phyloP scores from a whole-genome alignment of 1,140 invertebrate genomes.

The Drosophila varians region DNA sequence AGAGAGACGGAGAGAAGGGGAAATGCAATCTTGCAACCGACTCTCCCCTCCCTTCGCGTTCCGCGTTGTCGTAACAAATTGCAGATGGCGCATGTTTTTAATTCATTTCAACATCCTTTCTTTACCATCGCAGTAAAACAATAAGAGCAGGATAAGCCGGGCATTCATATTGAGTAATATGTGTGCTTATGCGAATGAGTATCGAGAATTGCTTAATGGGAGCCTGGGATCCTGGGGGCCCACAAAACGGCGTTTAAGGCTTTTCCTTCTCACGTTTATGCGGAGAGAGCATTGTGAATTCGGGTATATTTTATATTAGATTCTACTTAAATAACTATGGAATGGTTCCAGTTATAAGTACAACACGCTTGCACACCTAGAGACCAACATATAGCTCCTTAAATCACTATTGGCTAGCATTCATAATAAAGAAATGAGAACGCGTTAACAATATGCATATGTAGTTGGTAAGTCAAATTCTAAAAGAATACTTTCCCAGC shows the following conservation, averaged over 20 bases:
- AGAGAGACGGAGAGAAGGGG: constrained; percentile 2
- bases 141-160: constrained; percentile 56
- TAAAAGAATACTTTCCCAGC: no score
- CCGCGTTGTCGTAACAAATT: constrained; percentile 66
- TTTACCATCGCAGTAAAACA: constrained; percentile 45
- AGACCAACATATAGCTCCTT: no score
- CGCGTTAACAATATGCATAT: no score
- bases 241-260: no score
- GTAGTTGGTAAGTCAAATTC: no score
- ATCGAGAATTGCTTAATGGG: constrained; percentile 53
- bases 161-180: constrained; percentile 52
- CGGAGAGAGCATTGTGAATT: no score
- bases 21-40: constrained; percentile 30
- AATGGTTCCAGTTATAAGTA: no score
- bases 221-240: background rate
- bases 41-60: constrained; percentile 11
- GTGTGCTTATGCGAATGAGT: constrained; percentile 39
- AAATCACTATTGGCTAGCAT: no score
- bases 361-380: no score
- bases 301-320: no score
- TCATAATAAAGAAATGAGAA: constrained; percentile 10
- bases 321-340: no score
- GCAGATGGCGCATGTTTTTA: constrained; percentile 79
- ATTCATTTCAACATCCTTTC: constrained; percentile 63
- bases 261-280: no score